Conservation (phyloP, 2,113 vertebrate genomes). For the Corythornis vintsioides region DNA sequence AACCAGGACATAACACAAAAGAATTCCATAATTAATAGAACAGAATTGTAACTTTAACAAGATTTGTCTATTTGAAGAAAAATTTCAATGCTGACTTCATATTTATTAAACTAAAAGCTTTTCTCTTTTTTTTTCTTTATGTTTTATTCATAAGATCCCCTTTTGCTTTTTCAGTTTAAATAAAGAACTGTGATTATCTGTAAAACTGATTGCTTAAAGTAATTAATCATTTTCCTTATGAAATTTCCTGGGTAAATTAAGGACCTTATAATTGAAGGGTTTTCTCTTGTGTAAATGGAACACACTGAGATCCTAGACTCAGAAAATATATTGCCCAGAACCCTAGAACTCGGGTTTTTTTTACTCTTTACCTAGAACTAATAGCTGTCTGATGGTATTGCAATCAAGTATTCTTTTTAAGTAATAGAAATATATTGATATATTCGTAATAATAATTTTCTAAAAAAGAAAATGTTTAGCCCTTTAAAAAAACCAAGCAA, state of each 20-base stretch:
- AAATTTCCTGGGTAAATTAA: conserved; percentile 72
- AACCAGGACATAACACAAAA: neutral
- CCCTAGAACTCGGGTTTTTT: neutral
- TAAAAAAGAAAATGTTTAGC: neutral
- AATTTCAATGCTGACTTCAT: conserved; percentile 41
- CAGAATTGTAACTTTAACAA: conserved; percentile 17
- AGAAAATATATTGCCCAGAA: conserved; percentile 41
- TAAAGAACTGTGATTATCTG: conserved; percentile 71
- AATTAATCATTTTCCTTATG: conserved; percentile 74
- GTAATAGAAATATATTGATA: neutral
- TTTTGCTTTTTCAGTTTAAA: conserved; percentile 63
- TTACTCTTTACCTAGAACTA: neutral
- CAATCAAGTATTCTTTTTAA: neutral
- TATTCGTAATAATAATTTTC: neutral
- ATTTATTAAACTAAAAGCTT: conserved; percentile 25
- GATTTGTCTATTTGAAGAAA: conserved; percentile 17
- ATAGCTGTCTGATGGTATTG: neutral
- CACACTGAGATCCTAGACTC: conserved; percentile 24
- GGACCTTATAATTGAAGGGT: conserved; percentile 63
- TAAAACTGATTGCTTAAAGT: conserved; percentile 71
- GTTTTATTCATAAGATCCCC: conserved; percentile 57
- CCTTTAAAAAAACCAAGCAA: neutral
- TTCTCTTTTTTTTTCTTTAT: conserved; percentile 33
- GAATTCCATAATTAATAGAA: conserved; percentile 36
- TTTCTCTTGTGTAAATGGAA: conserved; percentile 69